Percentiles rank a stretch among this genome's conserved stretches.
Evolutionary conservation across 2,888 invertebrate genomes (phyloP).

Genomic region (Tachina grossa): DNA sequence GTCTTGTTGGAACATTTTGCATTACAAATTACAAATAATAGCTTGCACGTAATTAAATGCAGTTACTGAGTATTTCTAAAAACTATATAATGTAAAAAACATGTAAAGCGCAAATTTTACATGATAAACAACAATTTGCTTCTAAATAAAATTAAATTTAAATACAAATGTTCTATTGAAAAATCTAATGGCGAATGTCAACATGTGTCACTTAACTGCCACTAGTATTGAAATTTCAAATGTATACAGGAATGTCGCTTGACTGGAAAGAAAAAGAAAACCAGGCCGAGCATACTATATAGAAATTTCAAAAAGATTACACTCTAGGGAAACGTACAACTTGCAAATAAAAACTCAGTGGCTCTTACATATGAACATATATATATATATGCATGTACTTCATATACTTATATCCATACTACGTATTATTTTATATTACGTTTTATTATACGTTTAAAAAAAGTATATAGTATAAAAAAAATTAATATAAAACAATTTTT

Average conservation of each 20-base stretch:
- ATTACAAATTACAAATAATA: too few relatives aligned
- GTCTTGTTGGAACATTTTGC: too few relatives aligned
- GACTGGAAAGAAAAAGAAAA: neutral
- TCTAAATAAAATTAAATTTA: constrained; percentile 12
- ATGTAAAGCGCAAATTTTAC: neutral
- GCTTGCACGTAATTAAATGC: too few relatives aligned
- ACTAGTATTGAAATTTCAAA: constrained; percentile 42
- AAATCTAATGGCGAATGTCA: constrained; percentile 41
- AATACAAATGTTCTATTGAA: neutral
- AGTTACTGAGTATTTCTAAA: too few relatives aligned
- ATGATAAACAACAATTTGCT: neutral
- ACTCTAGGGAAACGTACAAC: constrained; percentile 11
- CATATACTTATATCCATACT: neutral
- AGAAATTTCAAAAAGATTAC: constrained; percentile 14
- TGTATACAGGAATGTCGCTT: constrained; percentile 28
- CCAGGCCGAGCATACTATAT: neutral
- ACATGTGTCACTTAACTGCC: constrained; percentile 41
- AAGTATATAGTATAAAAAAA: neutral
- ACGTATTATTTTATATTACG: too few relatives aligned
- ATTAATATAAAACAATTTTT: constrained; percentile 37
- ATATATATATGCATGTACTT: neutral
- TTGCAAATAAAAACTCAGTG: neutral
- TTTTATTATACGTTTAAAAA: neutral
- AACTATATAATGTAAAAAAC: neutral
- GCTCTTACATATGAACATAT: too few relatives aligned